Percentiles rank a stretch among this genome's conserved stretches.
Conservation (phyloP, 2,113 vertebrate genomes). For the Odobenus rosmarus region DNA sequence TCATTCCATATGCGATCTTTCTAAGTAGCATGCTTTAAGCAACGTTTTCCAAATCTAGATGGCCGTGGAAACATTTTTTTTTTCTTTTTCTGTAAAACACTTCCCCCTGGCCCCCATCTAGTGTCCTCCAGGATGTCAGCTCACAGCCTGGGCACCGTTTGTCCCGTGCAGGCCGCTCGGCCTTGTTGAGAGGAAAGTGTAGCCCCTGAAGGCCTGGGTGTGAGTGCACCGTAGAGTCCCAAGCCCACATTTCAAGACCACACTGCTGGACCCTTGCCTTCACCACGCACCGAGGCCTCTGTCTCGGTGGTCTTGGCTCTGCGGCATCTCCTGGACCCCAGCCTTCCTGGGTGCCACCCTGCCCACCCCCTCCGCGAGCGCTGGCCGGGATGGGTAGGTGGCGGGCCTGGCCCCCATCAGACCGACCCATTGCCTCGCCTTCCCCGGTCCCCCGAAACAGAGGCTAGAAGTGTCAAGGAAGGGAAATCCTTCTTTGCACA, state of each 20-base stretch:
- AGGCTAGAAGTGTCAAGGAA: accelerated
- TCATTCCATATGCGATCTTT: accelerated
- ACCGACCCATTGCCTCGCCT: accelerated
- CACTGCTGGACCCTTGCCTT: not conserved
- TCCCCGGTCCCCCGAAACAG: accelerated
- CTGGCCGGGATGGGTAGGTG: accelerated
- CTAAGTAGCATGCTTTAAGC: not conserved
- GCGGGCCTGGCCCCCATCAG: accelerated
- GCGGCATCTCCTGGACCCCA: accelerated
- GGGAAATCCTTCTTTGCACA: not conserved
- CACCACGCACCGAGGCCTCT: accelerated
- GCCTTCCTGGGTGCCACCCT: accelerated
- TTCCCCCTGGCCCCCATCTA: accelerated
- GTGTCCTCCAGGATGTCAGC: not conserved
- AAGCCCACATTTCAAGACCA: accelerated
- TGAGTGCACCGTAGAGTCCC: accelerated
- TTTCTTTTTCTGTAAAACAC: not conserved
- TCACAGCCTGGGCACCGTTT: accelerated
- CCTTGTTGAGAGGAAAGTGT: accelerated
- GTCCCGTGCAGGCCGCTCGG: accelerated
- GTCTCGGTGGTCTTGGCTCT: not conserved
- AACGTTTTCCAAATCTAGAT: not conserved
- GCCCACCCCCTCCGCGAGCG: accelerated
- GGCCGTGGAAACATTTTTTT: not conserved
- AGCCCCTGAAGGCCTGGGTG: accelerated